Evolutionary conservation across 1,140 invertebrate species (phyloP).

Genomic region (Microplitis mediator): DNA sequence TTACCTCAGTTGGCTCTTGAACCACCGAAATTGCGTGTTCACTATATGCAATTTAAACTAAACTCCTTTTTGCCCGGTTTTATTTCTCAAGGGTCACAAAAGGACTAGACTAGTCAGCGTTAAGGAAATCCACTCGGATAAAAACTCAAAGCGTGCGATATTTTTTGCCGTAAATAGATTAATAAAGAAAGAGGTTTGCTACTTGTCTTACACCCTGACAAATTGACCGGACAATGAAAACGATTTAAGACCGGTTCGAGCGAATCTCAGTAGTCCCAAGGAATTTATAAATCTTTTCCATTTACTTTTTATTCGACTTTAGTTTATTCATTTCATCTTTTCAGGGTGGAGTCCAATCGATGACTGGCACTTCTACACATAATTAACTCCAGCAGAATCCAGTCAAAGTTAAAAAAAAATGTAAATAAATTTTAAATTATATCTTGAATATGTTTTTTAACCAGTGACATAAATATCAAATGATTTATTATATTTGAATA

Average conservation of each 20-base stretch:
- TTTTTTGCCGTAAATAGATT: not conserved
- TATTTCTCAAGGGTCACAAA: not conserved
- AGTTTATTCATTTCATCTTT: not conserved
- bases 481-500: not conserved
- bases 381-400: constrained; percentile 62
- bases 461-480: not conserved
- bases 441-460: too few relatives aligned
- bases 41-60: constrained; percentile 2
- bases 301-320: constrained; percentile 6
- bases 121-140: not conserved
- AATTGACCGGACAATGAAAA: constrained; percentile 59
- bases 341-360: not conserved
- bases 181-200: constrained; percentile 37
- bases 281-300: constrained; percentile 39
- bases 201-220: constrained; percentile 59
- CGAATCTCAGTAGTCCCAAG: constrained; percentile 40
- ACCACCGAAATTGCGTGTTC: constrained; percentile 9
- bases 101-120: not conserved
- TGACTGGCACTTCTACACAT: constrained; percentile 41
- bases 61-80: not conserved
- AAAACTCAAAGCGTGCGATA: not conserved
- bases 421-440: not conserved
- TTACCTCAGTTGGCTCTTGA: not conserved
- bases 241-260: constrained; percentile 51
- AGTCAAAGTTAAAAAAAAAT: constrained; percentile 12